These are phyloP conservation scores for Neoseiulus cucumeris DNA, from an alignment of 1,140 invertebrate genomes.

Conservation along the genomic window DNA sequence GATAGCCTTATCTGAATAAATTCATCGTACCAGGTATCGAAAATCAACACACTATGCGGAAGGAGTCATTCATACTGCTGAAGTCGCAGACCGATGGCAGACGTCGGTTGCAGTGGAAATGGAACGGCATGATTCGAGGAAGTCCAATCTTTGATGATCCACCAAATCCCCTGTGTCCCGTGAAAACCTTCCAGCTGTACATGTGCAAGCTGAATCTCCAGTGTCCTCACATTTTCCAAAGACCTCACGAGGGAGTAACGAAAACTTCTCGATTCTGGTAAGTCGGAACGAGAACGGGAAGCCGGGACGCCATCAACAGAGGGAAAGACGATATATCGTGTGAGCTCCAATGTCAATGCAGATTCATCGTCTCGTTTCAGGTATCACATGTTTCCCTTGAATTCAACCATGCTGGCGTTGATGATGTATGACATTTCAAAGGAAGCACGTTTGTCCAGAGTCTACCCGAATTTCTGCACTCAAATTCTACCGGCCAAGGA, in stretches of 20 bases:
- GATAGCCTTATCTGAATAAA: too few species aligned
- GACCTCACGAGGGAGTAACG: slow-evolving; percentile 17
- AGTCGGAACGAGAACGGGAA: slow-evolving; percentile 15
- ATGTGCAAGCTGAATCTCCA: slow-evolving; percentile 17
- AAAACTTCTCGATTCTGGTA: slow-evolving; percentile 18
- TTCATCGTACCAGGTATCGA: slow-evolving; percentile 7
- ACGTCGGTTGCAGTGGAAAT: slow-evolving; percentile 5
- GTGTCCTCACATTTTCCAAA: slow-evolving; percentile 18
- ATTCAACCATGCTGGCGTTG: slow-evolving; percentile 8
- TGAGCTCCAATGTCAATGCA: background rate
- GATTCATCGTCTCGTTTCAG: background rate
- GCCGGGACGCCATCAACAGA: background rate
- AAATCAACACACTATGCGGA: background rate
- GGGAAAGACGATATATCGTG: too few species aligned
- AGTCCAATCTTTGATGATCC: slow-evolving; percentile 18
- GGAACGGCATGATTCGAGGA: slow-evolving; percentile 5
- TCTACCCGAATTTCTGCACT: slow-evolving; percentile 6
- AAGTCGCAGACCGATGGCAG: slow-evolving; percentile 2
- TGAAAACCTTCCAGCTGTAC: slow-evolving; percentile 17
- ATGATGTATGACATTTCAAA: slow-evolving; percentile 11
- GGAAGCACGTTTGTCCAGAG: slow-evolving; percentile 10
- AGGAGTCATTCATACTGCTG: background rate
- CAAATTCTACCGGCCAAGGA: slow-evolving; percentile 1
- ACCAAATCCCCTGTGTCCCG: slow-evolving; percentile 18
- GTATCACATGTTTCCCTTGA: slow-evolving; percentile 12